phyloP scores from a whole-genome alignment of 2,888 invertebrate genomes.

The Antheraea assamensis region DNA sequence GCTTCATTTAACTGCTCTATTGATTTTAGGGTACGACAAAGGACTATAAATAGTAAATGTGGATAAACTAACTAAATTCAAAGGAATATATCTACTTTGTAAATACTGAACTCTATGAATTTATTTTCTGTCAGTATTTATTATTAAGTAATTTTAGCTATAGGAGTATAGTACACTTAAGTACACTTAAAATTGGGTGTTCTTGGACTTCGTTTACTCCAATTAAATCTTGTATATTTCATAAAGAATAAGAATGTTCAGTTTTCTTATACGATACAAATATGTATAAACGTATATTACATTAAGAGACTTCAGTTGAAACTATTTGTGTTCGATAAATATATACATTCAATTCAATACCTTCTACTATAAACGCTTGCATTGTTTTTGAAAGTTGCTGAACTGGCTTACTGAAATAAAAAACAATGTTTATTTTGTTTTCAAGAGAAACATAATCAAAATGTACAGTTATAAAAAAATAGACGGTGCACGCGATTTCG shows the following conservation, averaged over 20 bases:
- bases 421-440: background rate
- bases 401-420: background rate
- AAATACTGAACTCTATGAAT: background rate
- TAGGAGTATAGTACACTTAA: too few species aligned
- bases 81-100: background rate
- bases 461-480: too few species aligned
- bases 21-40: background rate
- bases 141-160: background rate
- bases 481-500: too few species aligned
- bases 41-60: background rate
- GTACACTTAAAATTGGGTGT: background rate
- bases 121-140: background rate
- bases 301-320: too few species aligned
- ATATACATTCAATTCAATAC: too few species aligned
- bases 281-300: background rate
- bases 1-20: background rate
- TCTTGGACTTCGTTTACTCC: background rate
- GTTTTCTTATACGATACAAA: background rate
- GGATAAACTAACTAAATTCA: background rate
- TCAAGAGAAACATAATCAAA: background rate
- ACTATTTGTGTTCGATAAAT: too few species aligned
- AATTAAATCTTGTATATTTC: background rate
- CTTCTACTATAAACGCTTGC: background rate
- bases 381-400: background rate
- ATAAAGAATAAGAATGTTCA: background rate